Conservation (phyloP, 2,888 invertebrate genomes). For the Hyles lineata region DNA sequence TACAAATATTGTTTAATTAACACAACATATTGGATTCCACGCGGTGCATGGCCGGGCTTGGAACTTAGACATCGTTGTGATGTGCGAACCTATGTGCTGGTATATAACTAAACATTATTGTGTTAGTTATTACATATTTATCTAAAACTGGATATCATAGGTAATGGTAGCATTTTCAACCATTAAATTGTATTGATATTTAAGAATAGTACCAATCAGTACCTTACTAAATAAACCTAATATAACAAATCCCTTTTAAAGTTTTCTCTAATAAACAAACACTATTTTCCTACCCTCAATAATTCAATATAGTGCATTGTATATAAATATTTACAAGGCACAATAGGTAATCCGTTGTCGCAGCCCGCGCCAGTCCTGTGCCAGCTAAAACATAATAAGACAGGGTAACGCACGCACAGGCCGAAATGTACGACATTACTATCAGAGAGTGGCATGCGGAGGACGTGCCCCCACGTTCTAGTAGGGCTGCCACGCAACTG, state of each 20-base stretch:
- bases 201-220: too few relatives aligned
- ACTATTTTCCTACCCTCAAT: too few relatives aligned
- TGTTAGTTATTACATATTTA: too few relatives aligned
- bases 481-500: conserved; percentile 25
- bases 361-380: conserved; percentile 21
- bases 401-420: conserved; percentile 60
- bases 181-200: too few relatives aligned
- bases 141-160: too few relatives aligned
- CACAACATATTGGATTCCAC: conserved; percentile 30
- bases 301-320: neutral
- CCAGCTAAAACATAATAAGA: conserved; percentile 64
- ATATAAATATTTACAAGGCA: conserved; percentile 1
- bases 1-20: conserved; percentile 29
- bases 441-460: conserved; percentile 69
- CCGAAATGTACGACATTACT: conserved; percentile 76
- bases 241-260: too few relatives aligned
- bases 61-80: neutral
- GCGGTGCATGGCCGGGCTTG: neutral
- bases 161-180: too few relatives aligned
- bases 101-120: too few relatives aligned
- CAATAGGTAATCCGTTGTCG: conserved; percentile 24
- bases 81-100: neutral
- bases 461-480: conserved; percentile 59
- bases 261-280: too few relatives aligned
- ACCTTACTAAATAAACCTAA: too few relatives aligned